Evolutionary conservation across 2,888 invertebrate species (phyloP), one percentile per base, ranked within the genome.

Genomic region (Stenichneumon culpator): DNA sequence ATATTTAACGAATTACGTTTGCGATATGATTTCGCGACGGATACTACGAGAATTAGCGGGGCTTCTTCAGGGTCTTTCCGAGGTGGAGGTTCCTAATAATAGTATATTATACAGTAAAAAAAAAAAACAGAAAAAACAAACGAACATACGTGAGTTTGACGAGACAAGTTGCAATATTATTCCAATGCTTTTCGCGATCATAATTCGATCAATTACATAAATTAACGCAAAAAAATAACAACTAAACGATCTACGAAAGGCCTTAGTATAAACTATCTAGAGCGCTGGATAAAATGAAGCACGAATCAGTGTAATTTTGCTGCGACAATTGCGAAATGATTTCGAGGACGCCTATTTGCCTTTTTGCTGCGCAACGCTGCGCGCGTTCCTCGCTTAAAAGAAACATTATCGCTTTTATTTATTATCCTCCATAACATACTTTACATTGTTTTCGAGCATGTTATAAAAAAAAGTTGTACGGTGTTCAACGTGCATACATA

Each of bases 11-110:
- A 57, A 68, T 47, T 68, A 19, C 36, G 50, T 44, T 78, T 47
- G 67, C 57, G 44, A 32, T 19, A 54, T 68, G 73, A 54, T 63
- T 52, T 63, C 60, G 60, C 28, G 32, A 32, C n/a, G 77, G 70
- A 72, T 60, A 57, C 78, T 73, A 78, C 52, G 82, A 65, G 39
- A 68, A 67, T 32, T 68, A 68, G 75, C 75, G 82, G 85, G 79
- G 85, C 85, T 85, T 85, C 82, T 85, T 79, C 82, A 85, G 85
- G 85, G 85, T 85, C 82, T 79, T 79, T 85, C 85, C 79, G 85
- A 85, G 85, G 85, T 85, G 85, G 85, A 85, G 85, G 85, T 85
- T 85, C 85, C 85, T 85, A 85, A 85, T 80, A 78, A 77, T 75
- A 75, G 75, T 85, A 70, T 70, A 80, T 75, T 73, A 80, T 67